Conservation (phyloP, 23 tunicate species). For the Trididemnum clinides region DNA sequence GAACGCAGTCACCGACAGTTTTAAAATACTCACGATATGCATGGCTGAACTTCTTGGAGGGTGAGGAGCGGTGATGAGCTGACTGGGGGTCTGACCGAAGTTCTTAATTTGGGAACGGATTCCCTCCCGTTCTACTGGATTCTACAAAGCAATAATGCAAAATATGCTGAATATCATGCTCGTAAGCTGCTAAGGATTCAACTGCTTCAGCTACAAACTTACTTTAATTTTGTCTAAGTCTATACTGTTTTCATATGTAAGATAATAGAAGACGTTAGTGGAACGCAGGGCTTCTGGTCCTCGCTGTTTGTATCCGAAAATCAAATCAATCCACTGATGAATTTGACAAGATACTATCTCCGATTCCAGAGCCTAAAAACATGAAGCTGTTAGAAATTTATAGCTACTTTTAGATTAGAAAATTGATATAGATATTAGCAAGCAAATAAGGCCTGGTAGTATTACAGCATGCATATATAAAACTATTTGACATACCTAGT, state of each 20-base stretch:
- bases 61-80: conserved; percentile 80
- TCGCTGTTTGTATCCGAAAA: conserved; percentile 96
- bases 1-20: no score
- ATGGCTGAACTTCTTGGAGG: conserved; percentile 91
- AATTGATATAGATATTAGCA: no score
- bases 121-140: conserved; percentile 79
- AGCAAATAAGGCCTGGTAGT: no score
- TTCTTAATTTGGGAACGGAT: conserved; percentile 77
- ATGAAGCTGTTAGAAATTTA: not conserved
- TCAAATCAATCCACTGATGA: conserved; percentile 97
- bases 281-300: conserved; percentile 93
- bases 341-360: conserved; percentile 95
- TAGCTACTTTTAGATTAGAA: not conserved
- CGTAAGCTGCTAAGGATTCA: no score
- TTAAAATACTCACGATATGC: conserved; percentile 68
- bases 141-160: no score
- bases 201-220: not conserved
- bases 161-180: no score
- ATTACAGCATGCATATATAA: no score
- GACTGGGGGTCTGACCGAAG: conserved; percentile 98
- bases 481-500: no score
- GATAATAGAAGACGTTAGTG: conserved; percentile 92
- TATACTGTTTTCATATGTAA: conserved; percentile 86
- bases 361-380: conserved; percentile 83
- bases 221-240: conserved; percentile 72